Conservation (phyloP, 2,797 vertebrate species). For the Uromys caudimaculatus region DNA sequence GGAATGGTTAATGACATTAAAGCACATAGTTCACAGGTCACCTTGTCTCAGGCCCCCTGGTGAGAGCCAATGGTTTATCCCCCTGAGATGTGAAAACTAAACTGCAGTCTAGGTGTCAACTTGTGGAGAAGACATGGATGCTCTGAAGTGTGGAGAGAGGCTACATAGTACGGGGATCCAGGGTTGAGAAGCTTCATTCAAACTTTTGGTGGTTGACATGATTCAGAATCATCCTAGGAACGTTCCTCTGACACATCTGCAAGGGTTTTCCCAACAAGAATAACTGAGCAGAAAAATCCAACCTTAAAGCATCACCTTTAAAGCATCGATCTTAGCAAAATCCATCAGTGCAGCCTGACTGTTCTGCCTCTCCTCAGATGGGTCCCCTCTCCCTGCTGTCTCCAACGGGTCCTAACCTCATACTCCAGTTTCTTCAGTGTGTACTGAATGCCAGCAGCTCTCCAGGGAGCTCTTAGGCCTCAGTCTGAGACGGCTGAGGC, state of each 20-base stretch:
- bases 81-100: neutral
- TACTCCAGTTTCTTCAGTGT: neutral
- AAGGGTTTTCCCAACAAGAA: neutral
- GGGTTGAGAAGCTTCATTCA: neutral
- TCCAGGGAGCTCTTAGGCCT: neutral
- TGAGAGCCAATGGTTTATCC: neutral
- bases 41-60: neutral
- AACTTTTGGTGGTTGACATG: neutral
- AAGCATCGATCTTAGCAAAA: neutral
- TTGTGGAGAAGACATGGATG: neutral
- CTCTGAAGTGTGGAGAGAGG: neutral
- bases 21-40: neutral
- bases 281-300: neutral
- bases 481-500: neutral
- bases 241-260: neutral
- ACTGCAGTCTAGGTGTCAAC: neutral
- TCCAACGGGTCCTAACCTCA: neutral
- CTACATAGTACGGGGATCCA: too few relatives aligned
- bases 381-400: neutral
- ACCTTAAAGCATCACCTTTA: neutral
- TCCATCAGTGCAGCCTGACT: neutral
- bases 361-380: neutral
- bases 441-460: neutral
- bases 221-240: neutral
- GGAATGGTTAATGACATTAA: neutral